Evolutionary conservation across 2,797 vertebrate species (phyloP).

Genomic region (Apogon talboti): DNA sequence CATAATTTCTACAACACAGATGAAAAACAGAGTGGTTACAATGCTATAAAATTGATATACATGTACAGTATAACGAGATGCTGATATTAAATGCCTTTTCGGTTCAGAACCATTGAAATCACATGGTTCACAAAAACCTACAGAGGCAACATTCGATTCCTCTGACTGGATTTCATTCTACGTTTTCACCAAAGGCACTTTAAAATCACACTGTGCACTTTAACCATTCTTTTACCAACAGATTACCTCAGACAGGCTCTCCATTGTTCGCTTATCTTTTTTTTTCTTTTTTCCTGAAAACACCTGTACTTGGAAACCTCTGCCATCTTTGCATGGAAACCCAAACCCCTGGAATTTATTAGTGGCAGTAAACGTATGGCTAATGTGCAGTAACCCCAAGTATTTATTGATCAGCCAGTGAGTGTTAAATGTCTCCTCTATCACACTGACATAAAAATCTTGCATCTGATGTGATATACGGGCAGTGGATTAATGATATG

Average conservation of each 20-base stretch:
- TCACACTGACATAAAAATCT: constrained; percentile 34
- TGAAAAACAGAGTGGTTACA: too few relatives aligned
- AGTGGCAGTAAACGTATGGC: constrained; percentile 59
- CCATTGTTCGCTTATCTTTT: constrained; percentile 16
- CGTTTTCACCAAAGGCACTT: constrained; percentile 2
- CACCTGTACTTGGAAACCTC: constrained; percentile 62
- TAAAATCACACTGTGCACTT: constrained; percentile 36
- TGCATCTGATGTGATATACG: neutral
- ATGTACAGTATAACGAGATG: too few relatives aligned
- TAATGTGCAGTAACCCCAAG: constrained; percentile 57
- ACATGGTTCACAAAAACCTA: too few relatives aligned
- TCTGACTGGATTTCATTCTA: neutral
- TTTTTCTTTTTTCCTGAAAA: constrained; percentile 48
- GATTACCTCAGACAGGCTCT: constrained; percentile 41
- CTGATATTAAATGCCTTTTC: too few relatives aligned
- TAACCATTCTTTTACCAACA: constrained; percentile 26
- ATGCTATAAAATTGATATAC: too few relatives aligned
- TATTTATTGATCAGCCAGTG: constrained; percentile 73
- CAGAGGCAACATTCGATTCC: too few relatives aligned
- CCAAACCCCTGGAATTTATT: constrained; percentile 73
- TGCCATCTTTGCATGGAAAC: constrained; percentile 69
- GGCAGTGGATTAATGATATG: neutral
- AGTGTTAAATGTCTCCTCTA: constrained; percentile 46
- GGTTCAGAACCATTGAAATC: too few relatives aligned
- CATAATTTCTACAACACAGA: too few relatives aligned